Evolutionary conservation across 2,888 invertebrate genomes (phyloP).

Genomic region (Cantharis rustica): DNA sequence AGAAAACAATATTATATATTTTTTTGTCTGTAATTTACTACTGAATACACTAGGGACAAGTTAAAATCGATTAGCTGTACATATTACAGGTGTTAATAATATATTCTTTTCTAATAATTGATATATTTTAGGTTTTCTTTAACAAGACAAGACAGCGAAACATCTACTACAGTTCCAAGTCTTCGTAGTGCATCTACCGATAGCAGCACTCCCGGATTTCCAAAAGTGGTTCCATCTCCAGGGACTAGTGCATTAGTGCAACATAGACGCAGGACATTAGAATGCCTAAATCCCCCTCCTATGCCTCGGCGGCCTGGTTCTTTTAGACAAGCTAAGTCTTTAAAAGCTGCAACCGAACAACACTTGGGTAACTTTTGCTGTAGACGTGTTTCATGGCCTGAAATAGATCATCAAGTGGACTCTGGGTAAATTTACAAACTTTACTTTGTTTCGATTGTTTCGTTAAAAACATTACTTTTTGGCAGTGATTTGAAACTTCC

Average conservation of each 20-base stretch:
- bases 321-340: constrained; percentile 60
- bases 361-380: constrained; percentile 77
- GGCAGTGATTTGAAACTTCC: too few relatives aligned
- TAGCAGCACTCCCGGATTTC: constrained; percentile 64
- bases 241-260: constrained; percentile 63
- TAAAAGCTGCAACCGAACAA: constrained; percentile 54
- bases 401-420: constrained; percentile 80
- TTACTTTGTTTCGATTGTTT: too few relatives aligned
- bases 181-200: constrained; percentile 54
- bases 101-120: not conserved
- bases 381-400: constrained; percentile 81
- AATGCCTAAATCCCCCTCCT: constrained; percentile 54
- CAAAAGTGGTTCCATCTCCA: constrained; percentile 73
- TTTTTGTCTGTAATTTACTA: too few relatives aligned
- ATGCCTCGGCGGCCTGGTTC: constrained; percentile 57
- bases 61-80: too few relatives aligned
- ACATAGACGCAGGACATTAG: constrained; percentile 64
- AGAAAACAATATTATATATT: too few relatives aligned
- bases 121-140: constrained; percentile 54
- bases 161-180: constrained; percentile 47
- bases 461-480: too few relatives aligned
- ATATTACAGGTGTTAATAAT: too few relatives aligned
- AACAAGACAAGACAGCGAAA: constrained; percentile 50
- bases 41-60: too few relatives aligned
- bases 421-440: constrained; percentile 70